phyloP scores from a whole-genome alignment of 2,797 vertebrate species.

The Poeciliopsis turneri region DNA sequence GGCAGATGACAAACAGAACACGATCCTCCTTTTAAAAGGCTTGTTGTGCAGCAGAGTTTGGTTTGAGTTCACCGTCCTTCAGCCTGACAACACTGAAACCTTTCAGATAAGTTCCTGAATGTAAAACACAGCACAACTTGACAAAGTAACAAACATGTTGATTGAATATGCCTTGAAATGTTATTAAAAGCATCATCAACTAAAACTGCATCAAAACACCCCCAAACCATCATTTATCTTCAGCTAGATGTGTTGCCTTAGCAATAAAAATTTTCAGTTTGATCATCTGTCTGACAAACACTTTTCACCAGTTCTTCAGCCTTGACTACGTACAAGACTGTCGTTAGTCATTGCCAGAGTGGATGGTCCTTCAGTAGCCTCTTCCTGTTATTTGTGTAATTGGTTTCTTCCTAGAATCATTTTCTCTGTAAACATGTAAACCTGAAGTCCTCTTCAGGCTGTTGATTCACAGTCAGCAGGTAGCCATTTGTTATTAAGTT shows the following conservation, averaged over 20 bases:
- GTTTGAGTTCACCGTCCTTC: background rate
- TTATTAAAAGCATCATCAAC: background rate
- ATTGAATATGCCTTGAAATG: background rate
- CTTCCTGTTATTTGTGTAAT: background rate
- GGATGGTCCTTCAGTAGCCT: background rate
- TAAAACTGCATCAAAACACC: background rate
- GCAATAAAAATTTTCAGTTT: background rate
- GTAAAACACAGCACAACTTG: background rate
- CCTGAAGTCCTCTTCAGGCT: background rate
- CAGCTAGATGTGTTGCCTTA: background rate
- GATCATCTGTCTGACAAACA: background rate
- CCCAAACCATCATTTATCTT: conserved; percentile 2
- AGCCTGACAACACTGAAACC: background rate
- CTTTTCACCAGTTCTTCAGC: background rate
- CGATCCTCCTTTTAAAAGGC: background rate
- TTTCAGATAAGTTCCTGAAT: background rate
- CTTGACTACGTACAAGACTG: background rate
- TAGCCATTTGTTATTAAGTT: background rate
- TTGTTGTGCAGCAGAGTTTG: background rate
- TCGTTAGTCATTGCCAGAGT: background rate
- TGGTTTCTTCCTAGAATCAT: background rate
- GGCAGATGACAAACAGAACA: background rate
- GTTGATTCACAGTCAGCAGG: background rate
- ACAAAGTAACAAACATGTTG: background rate
- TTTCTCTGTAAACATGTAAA: background rate